Base-by-base conservation (phyloP, 2,113 vertebrate species). In the Microcebus griseorufus region DNA sequence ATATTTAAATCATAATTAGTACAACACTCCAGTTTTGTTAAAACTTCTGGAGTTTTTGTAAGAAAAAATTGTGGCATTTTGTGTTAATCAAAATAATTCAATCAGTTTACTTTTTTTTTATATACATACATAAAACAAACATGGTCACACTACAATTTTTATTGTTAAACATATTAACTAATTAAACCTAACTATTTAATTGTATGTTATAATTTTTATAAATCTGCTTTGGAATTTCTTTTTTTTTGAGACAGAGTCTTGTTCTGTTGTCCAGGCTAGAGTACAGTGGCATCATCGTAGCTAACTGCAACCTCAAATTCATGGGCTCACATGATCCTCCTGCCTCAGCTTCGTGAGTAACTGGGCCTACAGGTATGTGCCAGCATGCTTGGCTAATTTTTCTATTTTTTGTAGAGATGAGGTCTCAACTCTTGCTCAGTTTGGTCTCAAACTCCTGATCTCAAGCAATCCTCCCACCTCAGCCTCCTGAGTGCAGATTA, bases 1-100 rank as follows among this genome's bases (percentile, higher is more conserved):
- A 80, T 69, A 79, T 13, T 58, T 90, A 93, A 62, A n/a, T 78
- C 29, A 34, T 18, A 90, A 89, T 51, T 25, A 23, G 23, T 14
- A 0, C 1, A 55, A 48, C 2, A 42, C 23, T 92, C 13, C 53
- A 62, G 13, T 58, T 93, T 79, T 0, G 8, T 86, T 94, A 92
- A 95, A 53, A 90, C 72, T 88, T 78, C 55, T 70, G 51, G 23
- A 83, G 27, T 67, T 72, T 92, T 93, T 94, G 64, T 37, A 72
- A 64, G 62, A 64, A 64, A 79, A 93, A 95, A 70, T 69, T n/a
- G 45, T 23, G 16, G 23, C 72, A 78, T 48, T 58, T 70, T 76
- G 2, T 76, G 11, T 78, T 64, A 42, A 32, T 65, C 80, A 95
- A 76, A 67, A 95, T 25, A 69, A 70, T 67, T 80, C 8, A 58